Evolutionary conservation across 2,797 vertebrate genomes (phyloP).

Genomic region (Chrosomus eos): DNA sequence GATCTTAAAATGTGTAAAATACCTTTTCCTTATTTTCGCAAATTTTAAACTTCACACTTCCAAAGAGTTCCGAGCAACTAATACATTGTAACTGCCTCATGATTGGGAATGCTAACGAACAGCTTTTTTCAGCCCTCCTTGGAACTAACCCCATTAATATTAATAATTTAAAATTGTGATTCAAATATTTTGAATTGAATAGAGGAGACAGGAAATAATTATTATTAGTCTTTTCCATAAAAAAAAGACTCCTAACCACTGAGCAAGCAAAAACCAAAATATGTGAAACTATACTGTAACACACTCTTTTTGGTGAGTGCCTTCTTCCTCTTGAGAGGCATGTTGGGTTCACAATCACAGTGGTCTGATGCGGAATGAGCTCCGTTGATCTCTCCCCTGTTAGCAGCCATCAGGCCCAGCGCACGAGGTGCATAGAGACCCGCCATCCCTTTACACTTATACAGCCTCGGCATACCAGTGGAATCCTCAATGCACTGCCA

Average conservation of each 20-base stretch:
- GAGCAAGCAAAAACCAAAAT: background rate
- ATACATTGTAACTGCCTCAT: background rate
- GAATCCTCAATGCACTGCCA: conserved; percentile 97
- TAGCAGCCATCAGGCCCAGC: conserved; percentile 78
- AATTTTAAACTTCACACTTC: background rate
- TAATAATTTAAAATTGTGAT: background rate
- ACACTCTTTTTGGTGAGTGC: conserved; percentile 89
- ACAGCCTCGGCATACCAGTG: conserved; percentile 88
- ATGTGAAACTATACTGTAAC: conserved; percentile 55
- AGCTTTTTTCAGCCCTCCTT: background rate
- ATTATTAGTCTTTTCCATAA: background rate
- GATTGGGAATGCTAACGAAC: background rate
- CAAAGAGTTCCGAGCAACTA: background rate
- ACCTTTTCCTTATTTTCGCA: background rate
- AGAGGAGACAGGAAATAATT: background rate
- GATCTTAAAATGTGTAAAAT: background rate
- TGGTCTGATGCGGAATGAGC: conserved; percentile 66
- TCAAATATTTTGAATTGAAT: background rate
- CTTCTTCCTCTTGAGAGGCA: conserved; percentile 79
- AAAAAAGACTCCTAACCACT: background rate
- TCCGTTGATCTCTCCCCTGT: conserved; percentile 77
- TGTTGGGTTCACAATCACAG: conserved; percentile 82
- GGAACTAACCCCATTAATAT: background rate
- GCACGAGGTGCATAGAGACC: conserved; percentile 75
- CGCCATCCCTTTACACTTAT: conserved; percentile 89